These are phyloP conservation scores for Ctenoplectra terminalis DNA, from an alignment of 1,140 invertebrate genomes.

Conservation along the genomic window DNA sequence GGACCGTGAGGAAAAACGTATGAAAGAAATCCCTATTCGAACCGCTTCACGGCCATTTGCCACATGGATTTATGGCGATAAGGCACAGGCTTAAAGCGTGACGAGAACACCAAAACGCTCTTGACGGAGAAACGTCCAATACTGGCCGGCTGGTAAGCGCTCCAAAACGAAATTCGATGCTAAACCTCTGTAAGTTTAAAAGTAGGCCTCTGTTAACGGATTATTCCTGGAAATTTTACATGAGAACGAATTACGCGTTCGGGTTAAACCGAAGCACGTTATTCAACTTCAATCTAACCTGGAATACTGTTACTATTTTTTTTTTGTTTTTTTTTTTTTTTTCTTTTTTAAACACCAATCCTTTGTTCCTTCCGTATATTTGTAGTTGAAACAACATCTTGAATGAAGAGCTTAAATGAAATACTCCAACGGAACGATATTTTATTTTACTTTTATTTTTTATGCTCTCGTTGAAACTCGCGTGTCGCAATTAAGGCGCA, in stretches of 20 bases:
- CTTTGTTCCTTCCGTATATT: background rate
- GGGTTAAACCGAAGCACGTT: constrained; percentile 19
- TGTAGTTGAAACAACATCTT: background rate
- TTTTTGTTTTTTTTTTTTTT: too few species aligned
- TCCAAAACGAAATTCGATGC: constrained; percentile 65
- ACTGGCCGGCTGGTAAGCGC: constrained; percentile 7
- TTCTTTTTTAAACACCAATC: background rate
- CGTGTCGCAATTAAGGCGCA: constrained; percentile 26
- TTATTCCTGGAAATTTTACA: constrained; percentile 62
- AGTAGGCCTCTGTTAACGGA: constrained; percentile 50
- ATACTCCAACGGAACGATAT: background rate
- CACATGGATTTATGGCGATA: constrained; percentile 51
- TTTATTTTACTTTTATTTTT: background rate
- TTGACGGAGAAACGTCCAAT: constrained; percentile 59
- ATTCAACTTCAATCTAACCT: background rate
- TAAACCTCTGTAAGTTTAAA: too few species aligned
- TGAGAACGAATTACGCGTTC: constrained; percentile 18
- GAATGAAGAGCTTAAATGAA: constrained; percentile 3
- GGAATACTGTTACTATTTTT: constrained; percentile 21
- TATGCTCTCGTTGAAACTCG: background rate
- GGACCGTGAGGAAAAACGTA: background rate
- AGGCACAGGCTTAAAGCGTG: constrained; percentile 54
- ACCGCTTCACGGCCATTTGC: constrained; percentile 31
- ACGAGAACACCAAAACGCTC: constrained; percentile 67
- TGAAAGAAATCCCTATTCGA: constrained; percentile 40